Percentiles rank a stretch among this genome's conserved stretches.
These are phyloP conservation scores for Tigriopus japonicus DNA, from an alignment of 1,140 invertebrate genomes.

Conservation along the genomic window DNA sequence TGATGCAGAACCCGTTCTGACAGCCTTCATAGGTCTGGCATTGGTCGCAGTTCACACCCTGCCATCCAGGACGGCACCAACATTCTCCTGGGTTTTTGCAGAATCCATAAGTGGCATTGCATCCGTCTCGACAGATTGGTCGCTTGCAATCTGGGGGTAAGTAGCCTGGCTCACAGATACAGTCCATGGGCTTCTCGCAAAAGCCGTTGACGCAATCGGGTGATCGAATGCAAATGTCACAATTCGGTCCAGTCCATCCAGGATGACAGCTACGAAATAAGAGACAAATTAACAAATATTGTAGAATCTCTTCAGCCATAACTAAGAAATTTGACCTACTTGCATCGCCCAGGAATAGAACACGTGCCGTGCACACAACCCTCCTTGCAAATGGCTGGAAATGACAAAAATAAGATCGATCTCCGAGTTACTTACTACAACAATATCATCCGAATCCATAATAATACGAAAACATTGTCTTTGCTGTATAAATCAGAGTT, in stretches of 20 bases:
- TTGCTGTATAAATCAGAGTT: too few species aligned
- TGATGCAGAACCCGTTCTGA: slow-evolving; percentile 33
- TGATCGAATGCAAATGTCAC: slow-evolving; percentile 34
- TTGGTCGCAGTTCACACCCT: slow-evolving; percentile 31
- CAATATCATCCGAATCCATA: too few species aligned
- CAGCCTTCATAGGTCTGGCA: slow-evolving; percentile 35
- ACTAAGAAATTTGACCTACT: not conserved
- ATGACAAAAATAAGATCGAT: too few species aligned
- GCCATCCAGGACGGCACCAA: slow-evolving; percentile 38
- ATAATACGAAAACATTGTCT: too few species aligned
- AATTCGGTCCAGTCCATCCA: slow-evolving; percentile 32
- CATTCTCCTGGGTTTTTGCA: slow-evolving; percentile 83
- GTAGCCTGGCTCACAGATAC: slow-evolving; percentile 34
- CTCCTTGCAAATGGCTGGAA: too few species aligned
- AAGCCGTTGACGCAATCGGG: slow-evolving; percentile 35
- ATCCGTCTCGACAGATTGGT: slow-evolving; percentile 78
- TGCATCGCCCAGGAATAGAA: not conserved
- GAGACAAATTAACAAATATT: not conserved
- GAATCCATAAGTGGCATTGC: slow-evolving; percentile 65
- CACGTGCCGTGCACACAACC: not conserved
- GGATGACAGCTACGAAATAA: slow-evolving; percentile 27
- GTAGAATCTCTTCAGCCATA: not conserved
- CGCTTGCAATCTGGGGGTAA: slow-evolving; percentile 40
- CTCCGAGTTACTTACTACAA: too few species aligned
- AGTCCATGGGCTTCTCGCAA: slow-evolving; percentile 35